Evolutionary conservation across 37 sponge, comb jelly and placozoan species (phyloP), one percentile per base, ranked within the genome.

Genomic region (Hormiphora californensis): DNA sequence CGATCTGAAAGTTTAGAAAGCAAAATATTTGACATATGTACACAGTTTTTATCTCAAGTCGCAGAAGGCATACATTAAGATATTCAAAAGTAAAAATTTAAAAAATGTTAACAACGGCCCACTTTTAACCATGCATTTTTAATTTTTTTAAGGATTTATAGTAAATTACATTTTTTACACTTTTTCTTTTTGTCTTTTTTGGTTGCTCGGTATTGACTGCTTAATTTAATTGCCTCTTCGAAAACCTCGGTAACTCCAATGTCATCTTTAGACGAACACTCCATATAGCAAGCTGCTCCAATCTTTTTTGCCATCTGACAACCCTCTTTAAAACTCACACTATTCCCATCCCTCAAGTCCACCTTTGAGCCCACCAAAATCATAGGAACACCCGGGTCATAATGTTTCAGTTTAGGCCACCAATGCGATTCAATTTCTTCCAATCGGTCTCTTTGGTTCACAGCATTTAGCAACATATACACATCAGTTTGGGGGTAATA

Each of bases 231-330:
- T 27, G 25, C 81, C 23, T 73, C 81, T 32, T 41, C 22, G 23
- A 73, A 73, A 23, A 73, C 40, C 81, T 73, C 81, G 1, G 44
- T 41, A 0, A 73, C 81, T 43, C 81, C 81, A 1, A 11, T 33
- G 25, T 73, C 43, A 25, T 73, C 38, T 73, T 43, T 43, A 9
- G 81, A 73, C 21, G 81, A 73, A 4, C 40, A 23, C 23, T 73
- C 81, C 81, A 73, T 73, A 46, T 73, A 73, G 19, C 43, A 43
- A 4, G 35, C 44, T 40, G 81, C 81, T 3, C 46, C 46, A 73
- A 73, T 73, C 46, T 73, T 39, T 28, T 73, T 41, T 8, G 81
- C 81, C 81, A 73, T 73, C 43, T 43, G 46, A n/a, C 43, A 43
- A 41, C 81, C 81, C 35, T 73, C 81, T 1, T n/a, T 25, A 22